Base-by-base conservation (phyloP, 2,888 invertebrate species). In the Cryptosula pallasiana region DNA sequence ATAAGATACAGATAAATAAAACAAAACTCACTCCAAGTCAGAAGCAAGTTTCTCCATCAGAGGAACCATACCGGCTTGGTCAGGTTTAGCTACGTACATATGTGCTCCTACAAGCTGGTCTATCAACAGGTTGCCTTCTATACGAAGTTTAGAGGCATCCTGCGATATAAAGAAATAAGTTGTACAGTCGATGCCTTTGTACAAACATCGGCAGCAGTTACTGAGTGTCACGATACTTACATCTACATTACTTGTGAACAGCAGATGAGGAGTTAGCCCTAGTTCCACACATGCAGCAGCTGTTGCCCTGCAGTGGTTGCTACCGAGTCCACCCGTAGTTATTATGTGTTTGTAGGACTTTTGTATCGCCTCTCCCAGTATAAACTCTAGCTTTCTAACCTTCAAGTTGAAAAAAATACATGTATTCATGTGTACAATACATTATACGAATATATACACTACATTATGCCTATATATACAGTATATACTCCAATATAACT, bases 331-430 rank as follows among this genome's bases (percentile, higher is more conserved):
- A 1, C 82, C 82, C 75, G 79, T 78, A 0, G 82, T 82, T 16
- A 81, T 79, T 71, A 83, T 78, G 74, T 81, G 81, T 55, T 76
- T 73, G 74, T 80, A 81, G 1, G 76, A 75, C 55, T 75, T 74
- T 0, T 75, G 69, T 13, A 81, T 2, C 2, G 81, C 81, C 73
- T 82, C 81, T 27, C 81, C 82, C 73, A 83, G 74, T 20, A 83
- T 71, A 74, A 82, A 83, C 73, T 83, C 82, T 34, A 83, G 74
- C 71, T 82, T 83, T 54, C 82, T 71, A 0, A 81, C 78, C 82
- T 82, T 71, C 71, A 34, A 45, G 35, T 32, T 32, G 29, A 23
- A 58, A 27, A n/a, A n/a, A n/a, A n/a, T n/a, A n/a, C 54, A 13
- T 16, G n/a, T n/a, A n/a, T n/a, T n/a, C n/a, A n/a, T n/a, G n/a